Base-by-base conservation (phyloP, 2,888 invertebrate genomes). In the Amphipoea oculea region DNA sequence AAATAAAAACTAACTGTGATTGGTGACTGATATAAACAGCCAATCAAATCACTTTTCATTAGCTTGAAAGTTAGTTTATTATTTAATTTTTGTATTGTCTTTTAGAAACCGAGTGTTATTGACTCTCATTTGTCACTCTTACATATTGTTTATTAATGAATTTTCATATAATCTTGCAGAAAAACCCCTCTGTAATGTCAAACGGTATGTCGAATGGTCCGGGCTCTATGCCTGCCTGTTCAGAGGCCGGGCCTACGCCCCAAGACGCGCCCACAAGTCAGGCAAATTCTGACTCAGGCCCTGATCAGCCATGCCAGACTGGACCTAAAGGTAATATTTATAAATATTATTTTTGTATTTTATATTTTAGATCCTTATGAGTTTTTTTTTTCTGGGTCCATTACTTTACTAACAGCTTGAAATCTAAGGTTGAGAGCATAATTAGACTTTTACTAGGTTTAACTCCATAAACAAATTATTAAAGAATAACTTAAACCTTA, bases 171-270 rank as follows among this genome's bases (percentile, higher is more conserved):
- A 14, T 4, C 1, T 90, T 92, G 0, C 90, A 97, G 97, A 97
- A 97, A 97, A 96, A 95, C 96, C 91, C 96, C 95, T 96, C 96
- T 91, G 95, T 97, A 94, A 96, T 96, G 96, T 94, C 96, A 20
- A 97, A 97, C 85, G 97, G 97, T 84, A 96, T 97, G 96, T 89
- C 95, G 4, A 96, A 96, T 89, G 96, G 96, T 2, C 94, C 95
- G 42, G 93, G 94, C 17, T 92, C 92, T 70, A 88, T 95, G 92
- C 94, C 95, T 75, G 94, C 96, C 42, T 96, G 96, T 87, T 95
- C 96, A 1, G 96, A 97, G 79, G 93, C 95, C 11, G 90, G 89
- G 23, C 91, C 92, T 29, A 70, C 89, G 66, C 78, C 90, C 20
- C 89, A 89, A 81, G 90, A 92, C 51, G 86, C 91, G 75, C 90